These are phyloP conservation scores for Leptinotarsa haldemani DNA, from an alignment of 2,888 invertebrate genomes.

Conservation along the genomic window DNA sequence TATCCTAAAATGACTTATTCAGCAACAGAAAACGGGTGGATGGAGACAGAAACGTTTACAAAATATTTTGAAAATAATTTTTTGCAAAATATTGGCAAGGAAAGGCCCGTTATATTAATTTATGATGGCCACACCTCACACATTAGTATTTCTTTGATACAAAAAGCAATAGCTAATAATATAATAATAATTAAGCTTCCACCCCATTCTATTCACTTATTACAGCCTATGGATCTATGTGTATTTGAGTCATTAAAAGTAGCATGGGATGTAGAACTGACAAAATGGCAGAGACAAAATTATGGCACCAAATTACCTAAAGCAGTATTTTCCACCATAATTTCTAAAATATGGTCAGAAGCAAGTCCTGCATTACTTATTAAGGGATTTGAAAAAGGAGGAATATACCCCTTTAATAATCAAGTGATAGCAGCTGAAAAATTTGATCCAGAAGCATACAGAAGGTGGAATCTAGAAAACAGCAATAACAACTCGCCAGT, in stretches of 20 bases:
- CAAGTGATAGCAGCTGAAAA: constrained; percentile 29
- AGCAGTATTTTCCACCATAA: constrained; percentile 23
- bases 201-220: constrained; percentile 53
- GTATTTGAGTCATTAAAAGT: constrained; percentile 27
- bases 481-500: not conserved
- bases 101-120: constrained; percentile 54
- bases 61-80: constrained; percentile 55
- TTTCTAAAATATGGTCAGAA: constrained; percentile 30
- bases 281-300: constrained; percentile 27
- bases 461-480: constrained; percentile 24
- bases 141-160: constrained; percentile 40
- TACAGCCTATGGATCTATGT: constrained; percentile 52
- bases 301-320: constrained; percentile 25
- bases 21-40: constrained; percentile 46
- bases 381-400: constrained; percentile 33
- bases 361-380: constrained; percentile 21
- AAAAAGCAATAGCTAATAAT: constrained; percentile 20
- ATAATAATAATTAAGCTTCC: constrained; percentile 52
- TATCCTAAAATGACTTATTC: constrained; percentile 25
- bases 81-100: constrained; percentile 50
- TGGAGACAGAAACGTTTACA: constrained; percentile 55
- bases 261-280: constrained; percentile 25
- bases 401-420: constrained; percentile 31
- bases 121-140: constrained; percentile 57
- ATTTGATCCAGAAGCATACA: constrained; percentile 27